Evolutionary conservation across 1,140 invertebrate species (phyloP).

Genomic region (Heliconius hewitsoni): DNA sequence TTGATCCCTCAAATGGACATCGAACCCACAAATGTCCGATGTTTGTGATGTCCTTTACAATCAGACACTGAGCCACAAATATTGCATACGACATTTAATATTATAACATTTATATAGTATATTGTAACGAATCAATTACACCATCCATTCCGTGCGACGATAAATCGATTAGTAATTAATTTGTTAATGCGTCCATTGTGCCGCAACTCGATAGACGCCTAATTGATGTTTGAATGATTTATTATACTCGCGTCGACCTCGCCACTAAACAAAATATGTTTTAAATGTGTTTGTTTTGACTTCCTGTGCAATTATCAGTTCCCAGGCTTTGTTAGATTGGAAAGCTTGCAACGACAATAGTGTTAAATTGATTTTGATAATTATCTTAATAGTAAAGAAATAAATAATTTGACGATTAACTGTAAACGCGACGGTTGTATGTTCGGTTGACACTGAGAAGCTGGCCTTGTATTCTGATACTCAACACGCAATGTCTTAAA

Average conservation of each 20-base stretch:
- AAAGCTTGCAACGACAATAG: too few relatives aligned
- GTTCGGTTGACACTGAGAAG: too few relatives aligned
- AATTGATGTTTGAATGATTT: constrained; percentile 23
- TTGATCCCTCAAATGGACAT: too few relatives aligned
- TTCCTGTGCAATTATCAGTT: neutral
- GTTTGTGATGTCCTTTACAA: too few relatives aligned
- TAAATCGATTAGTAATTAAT: constrained; percentile 21
- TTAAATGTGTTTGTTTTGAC: neutral
- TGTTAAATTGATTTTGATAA: too few relatives aligned
- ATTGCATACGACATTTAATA: neutral
- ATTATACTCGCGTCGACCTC: constrained; percentile 10
- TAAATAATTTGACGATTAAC: too few relatives aligned
- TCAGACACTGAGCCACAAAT: too few relatives aligned
- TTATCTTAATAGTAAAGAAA: too few relatives aligned
- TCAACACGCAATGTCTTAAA: too few relatives aligned
- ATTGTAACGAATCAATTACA: constrained; percentile 22
- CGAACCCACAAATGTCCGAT: too few relatives aligned
- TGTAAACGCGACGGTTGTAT: too few relatives aligned
- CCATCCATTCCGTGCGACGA: neutral
- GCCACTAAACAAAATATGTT: neutral
- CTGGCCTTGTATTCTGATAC: too few relatives aligned
- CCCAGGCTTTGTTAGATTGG: neutral
- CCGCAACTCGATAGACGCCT: neutral
- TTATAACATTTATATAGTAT: neutral
- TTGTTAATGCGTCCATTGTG: constrained; percentile 28